Conservation (phyloP, 1,140 invertebrate genomes). For the Eufriesea mexicana region DNA sequence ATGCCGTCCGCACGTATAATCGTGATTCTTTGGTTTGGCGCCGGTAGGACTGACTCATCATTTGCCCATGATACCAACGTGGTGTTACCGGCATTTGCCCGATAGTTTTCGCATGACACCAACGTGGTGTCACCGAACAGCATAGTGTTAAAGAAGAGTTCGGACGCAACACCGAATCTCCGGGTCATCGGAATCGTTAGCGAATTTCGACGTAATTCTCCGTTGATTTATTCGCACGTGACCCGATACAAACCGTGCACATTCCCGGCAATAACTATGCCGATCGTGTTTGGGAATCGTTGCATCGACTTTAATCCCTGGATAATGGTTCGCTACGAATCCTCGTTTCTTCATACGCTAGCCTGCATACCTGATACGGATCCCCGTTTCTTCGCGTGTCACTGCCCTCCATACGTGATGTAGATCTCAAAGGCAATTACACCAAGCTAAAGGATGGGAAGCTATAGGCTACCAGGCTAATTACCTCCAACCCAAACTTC, state of each 20-base stretch:
- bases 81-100: too few species aligned
- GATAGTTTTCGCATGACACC: too few species aligned
- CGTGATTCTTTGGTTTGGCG: too few species aligned
- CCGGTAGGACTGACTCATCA: too few species aligned
- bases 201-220: background rate
- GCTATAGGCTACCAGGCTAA: background rate
- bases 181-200: too few species aligned
- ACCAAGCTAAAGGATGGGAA: background rate
- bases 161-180: too few species aligned
- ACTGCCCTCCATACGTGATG: background rate
- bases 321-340: background rate
- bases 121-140: too few species aligned
- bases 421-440: background rate
- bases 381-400: constrained; percentile 7
- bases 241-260: background rate
- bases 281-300: background rate
- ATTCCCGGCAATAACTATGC: background rate
- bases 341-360: constrained; percentile 1
- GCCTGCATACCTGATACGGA: background rate
- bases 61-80: too few species aligned
- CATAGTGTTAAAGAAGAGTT: too few species aligned
- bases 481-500: too few species aligned
- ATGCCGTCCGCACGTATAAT: too few species aligned
- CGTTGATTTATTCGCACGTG: background rate
- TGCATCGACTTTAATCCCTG: background rate